Evolutionary conservation across 2,888 invertebrate genomes (phyloP), one percentile per base, ranked within the genome.

Genomic region (Apantesis nais): DNA sequence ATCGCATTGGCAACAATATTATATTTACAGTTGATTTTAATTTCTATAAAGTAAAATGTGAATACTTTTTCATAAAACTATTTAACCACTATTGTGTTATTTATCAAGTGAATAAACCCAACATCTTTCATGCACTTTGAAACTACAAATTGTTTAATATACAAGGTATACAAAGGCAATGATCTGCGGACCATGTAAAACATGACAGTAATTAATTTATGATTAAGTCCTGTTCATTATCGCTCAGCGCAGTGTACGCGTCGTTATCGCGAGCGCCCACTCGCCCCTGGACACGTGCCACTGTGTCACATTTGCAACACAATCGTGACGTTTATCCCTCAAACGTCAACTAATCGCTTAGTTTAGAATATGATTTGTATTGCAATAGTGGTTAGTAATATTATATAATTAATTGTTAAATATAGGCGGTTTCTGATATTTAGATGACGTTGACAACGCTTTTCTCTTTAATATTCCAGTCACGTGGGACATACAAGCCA

Each of bases 241-340:
- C 55, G n/a, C 52, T 22, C 55, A 11, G 52, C 52, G 31, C 41
- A 44, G 8, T 8, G 39, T 19, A 9, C 29, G n/a, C 22, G 11
- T 2, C 63, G 29, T 22, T 63, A 19, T 63, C 63, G 25, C 31
- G 9, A 11, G 44, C 41, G 44, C 31, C 41, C 64, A 44, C 64
- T 48, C 44, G 31, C 19, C 44, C n/a, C 44, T 44, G 63, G 41
- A 25, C 44, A 48, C 11, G 44, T 48, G 44, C 22, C 64, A 11
- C 22, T 64, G 44, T 48, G 64, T 11, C 44, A 64, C 22, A 64
- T 48, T 64, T 48, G 1, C 44, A 14, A 48, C 31, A 64, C 64
- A 34, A 64, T 64, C 22, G n/a, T 8, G 31, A 44, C 48, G 64
- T 48, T 31, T 12, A 12, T 4, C 22, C 48, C 44, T 41, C 1